Evolutionary conservation across 92 coral and sea anemone species (phyloP).

Genomic region (Umimayanthus chanpuru): DNA sequence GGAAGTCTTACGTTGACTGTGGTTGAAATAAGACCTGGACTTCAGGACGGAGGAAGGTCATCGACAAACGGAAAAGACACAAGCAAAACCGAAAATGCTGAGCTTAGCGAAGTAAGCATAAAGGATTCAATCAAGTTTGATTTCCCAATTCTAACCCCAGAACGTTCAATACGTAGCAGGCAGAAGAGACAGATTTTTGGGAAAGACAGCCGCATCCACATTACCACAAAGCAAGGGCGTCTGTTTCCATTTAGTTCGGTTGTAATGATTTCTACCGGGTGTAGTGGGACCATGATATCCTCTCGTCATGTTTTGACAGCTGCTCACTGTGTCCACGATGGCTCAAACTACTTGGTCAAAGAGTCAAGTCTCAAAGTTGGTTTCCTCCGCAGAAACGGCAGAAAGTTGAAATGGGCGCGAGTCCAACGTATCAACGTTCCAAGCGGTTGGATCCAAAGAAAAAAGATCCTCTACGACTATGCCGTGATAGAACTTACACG

Average conservation of each 20-base stretch:
- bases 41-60: slow-evolving; percentile 16
- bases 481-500: slow-evolving; percentile 59
- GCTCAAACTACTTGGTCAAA: slow-evolving; percentile 51
- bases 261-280: slow-evolving; percentile 72
- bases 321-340: slow-evolving; percentile 82
- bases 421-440: slow-evolving; percentile 61
- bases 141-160: neutral
- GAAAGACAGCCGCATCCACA: slow-evolving; percentile 50
- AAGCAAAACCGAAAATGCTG: neutral
- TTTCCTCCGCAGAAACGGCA: slow-evolving; percentile 49
- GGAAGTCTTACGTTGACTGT: slow-evolving; percentile 64
- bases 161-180: slow-evolving; percentile 42
- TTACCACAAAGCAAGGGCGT: slow-evolving; percentile 32
- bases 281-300: slow-evolving; percentile 81
- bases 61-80: slow-evolving; percentile 10
- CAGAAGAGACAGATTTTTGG: slow-evolving; percentile 57
- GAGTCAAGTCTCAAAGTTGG: slow-evolving; percentile 63
- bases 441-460: slow-evolving; percentile 55
- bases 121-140: neutral
- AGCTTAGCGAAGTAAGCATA: slow-evolving; percentile 25
- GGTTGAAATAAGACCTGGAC: slow-evolving; percentile 31
- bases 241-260: slow-evolving; percentile 62
- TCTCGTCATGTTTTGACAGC: slow-evolving; percentile 76
- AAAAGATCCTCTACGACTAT: slow-evolving; percentile 55
- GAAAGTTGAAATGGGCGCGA: slow-evolving; percentile 49